These are phyloP conservation scores for Punctoribates punctum DNA, from an alignment of 2,888 invertebrate species.

Conservation along the genomic window DNA sequence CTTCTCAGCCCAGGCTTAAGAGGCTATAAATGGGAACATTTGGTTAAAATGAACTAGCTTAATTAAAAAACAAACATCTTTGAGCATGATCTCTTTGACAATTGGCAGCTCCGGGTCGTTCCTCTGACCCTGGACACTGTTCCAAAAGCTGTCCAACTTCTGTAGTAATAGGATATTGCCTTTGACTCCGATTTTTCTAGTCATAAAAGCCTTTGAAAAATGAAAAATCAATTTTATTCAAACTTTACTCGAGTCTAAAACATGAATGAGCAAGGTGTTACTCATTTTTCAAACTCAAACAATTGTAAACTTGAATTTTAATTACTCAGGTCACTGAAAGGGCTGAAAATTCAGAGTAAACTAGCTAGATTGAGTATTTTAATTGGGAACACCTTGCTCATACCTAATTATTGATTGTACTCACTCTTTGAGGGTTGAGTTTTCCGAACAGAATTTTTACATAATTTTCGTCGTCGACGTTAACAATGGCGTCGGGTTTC, in stretches of 20 bases:
- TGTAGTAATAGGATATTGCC: slow-evolving; percentile 91
- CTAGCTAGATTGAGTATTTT: too few species aligned
- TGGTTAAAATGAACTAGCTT: neutral
- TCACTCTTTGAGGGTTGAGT: slow-evolving; percentile 56
- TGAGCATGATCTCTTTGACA: slow-evolving; percentile 43
- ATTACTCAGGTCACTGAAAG: too few species aligned
- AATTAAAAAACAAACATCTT: slow-evolving; percentile 18
- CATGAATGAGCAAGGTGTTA: slow-evolving; percentile 53
- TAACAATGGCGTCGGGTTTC: slow-evolving; percentile 74
- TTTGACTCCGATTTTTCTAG: slow-evolving; percentile 80
- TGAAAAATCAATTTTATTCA: slow-evolving; percentile 20
- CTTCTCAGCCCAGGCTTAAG: slow-evolving; percentile 46
- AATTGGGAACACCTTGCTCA: too few species aligned
- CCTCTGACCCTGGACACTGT: slow-evolving; percentile 64
- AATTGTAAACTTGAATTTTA: too few species aligned
- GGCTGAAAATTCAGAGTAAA: too few species aligned
- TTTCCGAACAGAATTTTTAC: slow-evolving; percentile 64
- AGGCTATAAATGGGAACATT: slow-evolving; percentile 42
- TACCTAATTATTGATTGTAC: neutral
- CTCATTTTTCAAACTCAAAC: too few species aligned
- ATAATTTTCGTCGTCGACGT: slow-evolving; percentile 78
- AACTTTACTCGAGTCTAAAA: neutral
- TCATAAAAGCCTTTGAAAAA: slow-evolving; percentile 71
- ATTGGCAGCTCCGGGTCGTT: slow-evolving; percentile 48
- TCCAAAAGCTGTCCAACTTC: slow-evolving; percentile 62